phyloP scores from a whole-genome alignment of 2,888 invertebrate species.

The Drosophila niveifrons region DNA sequence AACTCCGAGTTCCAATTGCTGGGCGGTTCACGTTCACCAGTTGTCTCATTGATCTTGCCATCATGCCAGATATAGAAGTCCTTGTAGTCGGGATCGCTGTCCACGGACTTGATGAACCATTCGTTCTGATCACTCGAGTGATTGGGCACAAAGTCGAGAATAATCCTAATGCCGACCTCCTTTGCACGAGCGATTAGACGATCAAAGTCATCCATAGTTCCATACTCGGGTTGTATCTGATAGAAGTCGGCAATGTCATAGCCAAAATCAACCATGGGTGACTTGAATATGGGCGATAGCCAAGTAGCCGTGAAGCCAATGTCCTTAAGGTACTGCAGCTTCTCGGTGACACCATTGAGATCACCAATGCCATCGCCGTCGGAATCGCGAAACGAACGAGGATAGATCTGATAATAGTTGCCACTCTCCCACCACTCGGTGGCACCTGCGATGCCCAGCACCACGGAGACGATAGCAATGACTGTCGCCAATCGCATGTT shows the following conservation, averaged over 20 bases:
- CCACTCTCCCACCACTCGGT: constrained; percentile 83
- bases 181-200: constrained; percentile 87
- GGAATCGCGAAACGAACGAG: constrained; percentile 92
- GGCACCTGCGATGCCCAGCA: constrained; percentile 50
- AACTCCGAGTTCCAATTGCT: constrained; percentile 87
- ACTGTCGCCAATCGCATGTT: constrained; percentile 59
- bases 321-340: constrained; percentile 89
- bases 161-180: constrained; percentile 85
- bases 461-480: constrained; percentile 31
- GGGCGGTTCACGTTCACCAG: constrained; percentile 84
- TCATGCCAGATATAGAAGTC: constrained; percentile 92
- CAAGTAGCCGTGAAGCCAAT: constrained; percentile 89
- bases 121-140: constrained; percentile 90
- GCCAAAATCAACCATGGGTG: constrained; percentile 92
- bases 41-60: constrained; percentile 83
- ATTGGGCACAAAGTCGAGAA: constrained; percentile 87
- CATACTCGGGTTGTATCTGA: constrained; percentile 89
- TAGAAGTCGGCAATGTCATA: constrained; percentile 91
- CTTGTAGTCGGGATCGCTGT: constrained; percentile 87
- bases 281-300: constrained; percentile 91
- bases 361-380: constrained; percentile 91
- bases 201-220: constrained; percentile 90
- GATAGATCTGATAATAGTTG: constrained; percentile 92
- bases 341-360: constrained; percentile 87
- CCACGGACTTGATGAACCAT: constrained; percentile 93